These are phyloP conservation scores for Festucalex cinctus DNA, from an alignment of 2,113 vertebrate genomes.

Conservation along the genomic window DNA sequence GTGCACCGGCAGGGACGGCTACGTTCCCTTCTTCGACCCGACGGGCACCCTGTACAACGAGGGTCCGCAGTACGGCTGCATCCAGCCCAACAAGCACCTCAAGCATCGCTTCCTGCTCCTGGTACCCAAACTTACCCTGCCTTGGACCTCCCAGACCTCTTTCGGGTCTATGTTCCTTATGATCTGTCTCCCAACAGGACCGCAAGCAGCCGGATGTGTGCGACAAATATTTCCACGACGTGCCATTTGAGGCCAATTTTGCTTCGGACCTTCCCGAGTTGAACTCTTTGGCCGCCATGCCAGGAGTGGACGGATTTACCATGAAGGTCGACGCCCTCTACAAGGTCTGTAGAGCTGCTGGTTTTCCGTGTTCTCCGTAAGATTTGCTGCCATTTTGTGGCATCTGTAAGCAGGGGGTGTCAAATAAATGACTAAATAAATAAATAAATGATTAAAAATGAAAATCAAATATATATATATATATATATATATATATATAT, in stretches of 20 bases:
- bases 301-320: constrained; percentile 92
- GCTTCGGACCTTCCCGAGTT: constrained; percentile 83
- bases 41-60: constrained; percentile 94
- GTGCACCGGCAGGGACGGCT: constrained; percentile 90
- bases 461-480: too few relatives aligned
- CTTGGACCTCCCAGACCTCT: not conserved
- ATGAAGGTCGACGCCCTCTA: constrained; percentile 97
- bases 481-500: too few relatives aligned
- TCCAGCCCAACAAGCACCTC: constrained; percentile 92
- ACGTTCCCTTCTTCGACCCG: constrained; percentile 96
- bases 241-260: constrained; percentile 92
- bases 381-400: not conserved
- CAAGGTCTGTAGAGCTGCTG: constrained; percentile 74
- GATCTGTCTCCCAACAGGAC: constrained; percentile 71
- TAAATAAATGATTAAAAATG: too few relatives aligned
- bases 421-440: too few relatives aligned
- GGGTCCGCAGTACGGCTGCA: constrained; percentile 95
- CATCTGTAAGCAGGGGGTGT: too few relatives aligned
- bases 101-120: constrained; percentile 94
- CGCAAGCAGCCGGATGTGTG: constrained; percentile 91
- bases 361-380: too few relatives aligned
- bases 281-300: constrained; percentile 80
- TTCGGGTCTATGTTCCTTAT: not conserved
- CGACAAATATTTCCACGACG: constrained; percentile 88
- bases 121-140: constrained; percentile 62